These are phyloP conservation scores for Flabesymbios commensalis DNA, from an alignment of 2,888 invertebrate genomes.

Conservation along the genomic window DNA sequence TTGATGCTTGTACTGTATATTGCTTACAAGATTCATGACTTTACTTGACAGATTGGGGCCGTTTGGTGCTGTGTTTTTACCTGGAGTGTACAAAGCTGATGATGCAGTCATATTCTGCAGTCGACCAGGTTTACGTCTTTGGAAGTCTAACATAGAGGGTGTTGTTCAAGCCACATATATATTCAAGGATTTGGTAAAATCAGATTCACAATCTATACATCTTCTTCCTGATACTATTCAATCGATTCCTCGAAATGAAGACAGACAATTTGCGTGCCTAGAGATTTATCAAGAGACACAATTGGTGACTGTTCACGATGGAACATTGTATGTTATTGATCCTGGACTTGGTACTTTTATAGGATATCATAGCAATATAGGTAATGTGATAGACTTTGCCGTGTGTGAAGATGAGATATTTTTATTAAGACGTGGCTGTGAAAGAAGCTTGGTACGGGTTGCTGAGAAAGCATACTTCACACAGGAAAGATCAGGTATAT, in stretches of 20 bases:
- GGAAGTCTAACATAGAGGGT: conserved; percentile 78
- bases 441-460: conserved; percentile 57
- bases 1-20: too few relatives aligned
- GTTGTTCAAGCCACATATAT: conserved; percentile 82
- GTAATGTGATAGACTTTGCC: conserved; percentile 57
- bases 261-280: conserved; percentile 26
- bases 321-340: conserved; percentile 76
- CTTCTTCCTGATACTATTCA: conserved; percentile 42
- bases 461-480: too few relatives aligned
- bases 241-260: background rate
- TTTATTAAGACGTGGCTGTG: conserved; percentile 65
- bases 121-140: conserved; percentile 81
- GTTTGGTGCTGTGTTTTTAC: conserved; percentile 69
- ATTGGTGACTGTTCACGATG: conserved; percentile 76
- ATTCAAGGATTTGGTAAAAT: conserved; percentile 69
- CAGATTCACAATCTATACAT: conserved; percentile 29
- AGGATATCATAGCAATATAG: conserved; percentile 69
- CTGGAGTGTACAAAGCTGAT: conserved; percentile 65
- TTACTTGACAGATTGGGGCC: conserved; percentile 67
- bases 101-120: conserved; percentile 73
- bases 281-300: conserved; percentile 65
- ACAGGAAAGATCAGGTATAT: too few relatives aligned
- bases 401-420: conserved; percentile 68
- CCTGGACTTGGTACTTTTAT: conserved; percentile 72
- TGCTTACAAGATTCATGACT: too few relatives aligned